Percentiles rank a stretch among this genome's conserved stretches.
phyloP scores from a whole-genome alignment of 2,113 vertebrate species.

The Melanerpes formicivorus region DNA sequence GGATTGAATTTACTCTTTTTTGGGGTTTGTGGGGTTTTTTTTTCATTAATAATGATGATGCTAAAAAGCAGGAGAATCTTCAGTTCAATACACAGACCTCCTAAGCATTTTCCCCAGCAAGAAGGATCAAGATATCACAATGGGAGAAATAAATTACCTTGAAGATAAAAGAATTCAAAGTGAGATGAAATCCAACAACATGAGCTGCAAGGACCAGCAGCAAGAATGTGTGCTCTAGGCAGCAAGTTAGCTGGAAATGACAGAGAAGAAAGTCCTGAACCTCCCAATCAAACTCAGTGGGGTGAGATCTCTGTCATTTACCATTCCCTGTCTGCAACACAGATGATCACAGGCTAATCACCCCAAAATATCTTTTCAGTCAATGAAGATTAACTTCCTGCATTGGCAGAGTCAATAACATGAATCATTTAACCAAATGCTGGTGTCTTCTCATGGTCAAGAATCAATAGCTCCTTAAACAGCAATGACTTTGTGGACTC shows the following conservation, averaged over 20 bases:
- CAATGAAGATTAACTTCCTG: not conserved
- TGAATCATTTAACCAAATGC: not conserved
- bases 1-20: not conserved
- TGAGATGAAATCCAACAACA: not conserved
- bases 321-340: not conserved
- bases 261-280: not conserved
- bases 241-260: not conserved
- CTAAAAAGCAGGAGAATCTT: not conserved
- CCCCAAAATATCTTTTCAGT: not conserved
- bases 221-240: not conserved
- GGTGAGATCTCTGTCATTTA: not conserved
- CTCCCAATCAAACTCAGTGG: not conserved
- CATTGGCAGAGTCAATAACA: not conserved
- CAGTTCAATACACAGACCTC: not conserved
- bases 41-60: not conserved
- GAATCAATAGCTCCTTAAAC: not conserved
- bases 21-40: not conserved
- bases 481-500: not conserved
- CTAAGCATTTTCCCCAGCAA: not conserved
- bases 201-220: not conserved
- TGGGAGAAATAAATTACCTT: not conserved
- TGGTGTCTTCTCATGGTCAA: not conserved
- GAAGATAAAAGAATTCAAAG: not conserved
- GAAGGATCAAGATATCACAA: not conserved
- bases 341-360: not conserved